phyloP scores from a whole-genome alignment of 2,888 invertebrate genomes.

The Gasteruption jaculator region DNA sequence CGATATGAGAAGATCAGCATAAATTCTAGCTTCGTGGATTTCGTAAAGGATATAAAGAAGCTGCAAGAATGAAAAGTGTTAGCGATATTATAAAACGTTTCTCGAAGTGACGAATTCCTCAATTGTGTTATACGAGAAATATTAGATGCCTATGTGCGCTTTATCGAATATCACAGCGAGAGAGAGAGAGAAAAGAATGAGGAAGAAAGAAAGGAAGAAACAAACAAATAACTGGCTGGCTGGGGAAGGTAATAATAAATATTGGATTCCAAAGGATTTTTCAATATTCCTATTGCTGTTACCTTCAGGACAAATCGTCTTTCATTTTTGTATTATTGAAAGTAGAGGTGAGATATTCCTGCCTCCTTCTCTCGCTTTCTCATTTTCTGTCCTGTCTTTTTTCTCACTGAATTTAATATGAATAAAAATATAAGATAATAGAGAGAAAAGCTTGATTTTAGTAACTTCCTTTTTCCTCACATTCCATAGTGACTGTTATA shows the following conservation, averaged over 20 bases:
- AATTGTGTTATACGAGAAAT: too few relatives aligned
- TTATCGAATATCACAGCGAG: slow-evolving; percentile 5
- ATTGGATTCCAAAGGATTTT: slow-evolving; percentile 29
- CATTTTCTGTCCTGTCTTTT: neutral
- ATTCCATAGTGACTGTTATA: neutral
- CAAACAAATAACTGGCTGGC: too few relatives aligned
- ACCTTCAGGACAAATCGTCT: slow-evolving; percentile 22
- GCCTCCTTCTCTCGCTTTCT: slow-evolving; percentile 9
- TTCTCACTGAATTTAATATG: too few relatives aligned
- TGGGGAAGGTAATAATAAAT: slow-evolving; percentile 30
- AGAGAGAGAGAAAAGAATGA: slow-evolving; percentile 17
- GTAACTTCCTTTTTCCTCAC: neutral
- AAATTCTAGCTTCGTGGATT: too few relatives aligned
- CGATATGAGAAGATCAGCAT: too few relatives aligned
- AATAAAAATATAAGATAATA: too few relatives aligned
- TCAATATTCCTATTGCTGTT: slow-evolving; percentile 27
- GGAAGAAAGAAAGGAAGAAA: slow-evolving; percentile 18
- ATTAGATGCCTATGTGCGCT: too few relatives aligned
- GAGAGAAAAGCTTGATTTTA: neutral
- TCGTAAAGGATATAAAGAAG: too few relatives aligned
- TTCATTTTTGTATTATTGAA: slow-evolving; percentile 21
- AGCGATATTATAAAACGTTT: too few relatives aligned
- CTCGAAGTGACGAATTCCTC: too few relatives aligned
- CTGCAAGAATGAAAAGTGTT: too few relatives aligned
- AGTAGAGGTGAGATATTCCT: slow-evolving; percentile 7